Evolutionary conservation across 2,888 invertebrate species (phyloP), one percentile per base, ranked within the genome.

Genomic region (Fissipunctia ypsillon): DNA sequence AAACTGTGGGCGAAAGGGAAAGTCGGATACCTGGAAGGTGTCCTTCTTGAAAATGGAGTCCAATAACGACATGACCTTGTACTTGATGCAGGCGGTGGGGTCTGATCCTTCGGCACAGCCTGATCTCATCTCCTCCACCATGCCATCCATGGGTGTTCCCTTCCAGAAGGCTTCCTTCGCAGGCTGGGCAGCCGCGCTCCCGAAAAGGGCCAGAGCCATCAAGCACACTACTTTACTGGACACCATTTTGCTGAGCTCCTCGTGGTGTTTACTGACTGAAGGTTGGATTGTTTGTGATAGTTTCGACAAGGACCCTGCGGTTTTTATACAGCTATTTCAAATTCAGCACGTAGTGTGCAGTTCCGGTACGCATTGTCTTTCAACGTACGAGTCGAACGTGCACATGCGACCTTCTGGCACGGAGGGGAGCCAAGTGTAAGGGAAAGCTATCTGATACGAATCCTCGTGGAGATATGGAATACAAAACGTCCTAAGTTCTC

Each of bases 41-140:
- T 98, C 98, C 95, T 98, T 98, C 93, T 97, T 97, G 94, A 98
- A 97, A 87, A 98, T 97, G 88, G 97, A 97, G 93, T 98, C 98
- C 92, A 98, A 95, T 84, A 98, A 97, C 81, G 97, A 97, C 96
- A 98, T 97, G 81, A 98, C 98, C 92, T 98, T 98, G 96, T 97
- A 98, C 94, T 98, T 98, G 94, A 98, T 97, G 95, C 98, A 98
- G 83, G 98, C 97, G 73, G 98, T 97, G 31, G 98, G 97, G 92
- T 98, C 98, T 86, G 97, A 97, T 86, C 97, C 97, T 87, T 97
- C 97, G 56, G 97, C 96, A 93, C 98, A 98, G 90, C 97, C 97
- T 72, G 96, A 96, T 90, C 97, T 97, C 96, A 98, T 98, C 93
- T 98, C 98, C 89, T 98, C 98, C 64, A 98, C 97, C 95, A 97